These are phyloP conservation scores for Drosophila koepferae DNA, from an alignment of 2,888 invertebrate species.

Conservation along the genomic window DNA sequence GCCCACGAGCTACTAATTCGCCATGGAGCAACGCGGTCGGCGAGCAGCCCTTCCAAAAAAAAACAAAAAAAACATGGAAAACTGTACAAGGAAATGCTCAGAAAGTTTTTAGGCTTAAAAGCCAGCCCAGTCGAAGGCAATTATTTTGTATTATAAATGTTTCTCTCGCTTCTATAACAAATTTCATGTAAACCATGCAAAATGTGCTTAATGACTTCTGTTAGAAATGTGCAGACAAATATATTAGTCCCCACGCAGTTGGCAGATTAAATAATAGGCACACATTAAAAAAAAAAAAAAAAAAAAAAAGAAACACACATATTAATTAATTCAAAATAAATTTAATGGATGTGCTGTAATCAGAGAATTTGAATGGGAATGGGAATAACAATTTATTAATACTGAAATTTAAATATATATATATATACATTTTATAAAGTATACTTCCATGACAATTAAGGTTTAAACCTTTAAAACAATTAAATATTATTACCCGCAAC, in stretches of 20 bases:
- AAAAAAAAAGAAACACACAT: background rate
- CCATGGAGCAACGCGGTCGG: slow-evolving; percentile 51
- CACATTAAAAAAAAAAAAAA: background rate
- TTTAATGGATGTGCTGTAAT: too few relatives aligned
- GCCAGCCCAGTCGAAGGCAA: slow-evolving; percentile 67
- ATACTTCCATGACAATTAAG: too few relatives aligned
- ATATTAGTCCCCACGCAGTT: slow-evolving; percentile 5
- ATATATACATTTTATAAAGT: too few relatives aligned
- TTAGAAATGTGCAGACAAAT: slow-evolving; percentile 4
- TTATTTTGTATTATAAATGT: slow-evolving; percentile 75
- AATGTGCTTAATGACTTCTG: slow-evolving; percentile 39
- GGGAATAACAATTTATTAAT: too few relatives aligned
- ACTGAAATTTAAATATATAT: too few relatives aligned
- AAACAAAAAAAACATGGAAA: background rate
- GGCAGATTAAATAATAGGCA: slow-evolving; percentile 10
- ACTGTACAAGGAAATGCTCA: slow-evolving; percentile 34
- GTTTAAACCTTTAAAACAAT: too few relatives aligned
- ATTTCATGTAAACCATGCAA: slow-evolving; percentile 29
- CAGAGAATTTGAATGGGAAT: too few relatives aligned
- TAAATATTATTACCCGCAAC: too few relatives aligned
- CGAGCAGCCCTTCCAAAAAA: slow-evolving; percentile 7
- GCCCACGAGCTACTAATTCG: slow-evolving; percentile 80
- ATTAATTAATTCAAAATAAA: slow-evolving; percentile 9
- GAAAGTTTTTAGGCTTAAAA: slow-evolving; percentile 41
- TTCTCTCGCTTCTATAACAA: slow-evolving; percentile 50